Evolutionary conservation across 2,113 vertebrate genomes (phyloP), one percentile per base, ranked within the genome.

Genomic region (Leptodactylus fuscus): DNA sequence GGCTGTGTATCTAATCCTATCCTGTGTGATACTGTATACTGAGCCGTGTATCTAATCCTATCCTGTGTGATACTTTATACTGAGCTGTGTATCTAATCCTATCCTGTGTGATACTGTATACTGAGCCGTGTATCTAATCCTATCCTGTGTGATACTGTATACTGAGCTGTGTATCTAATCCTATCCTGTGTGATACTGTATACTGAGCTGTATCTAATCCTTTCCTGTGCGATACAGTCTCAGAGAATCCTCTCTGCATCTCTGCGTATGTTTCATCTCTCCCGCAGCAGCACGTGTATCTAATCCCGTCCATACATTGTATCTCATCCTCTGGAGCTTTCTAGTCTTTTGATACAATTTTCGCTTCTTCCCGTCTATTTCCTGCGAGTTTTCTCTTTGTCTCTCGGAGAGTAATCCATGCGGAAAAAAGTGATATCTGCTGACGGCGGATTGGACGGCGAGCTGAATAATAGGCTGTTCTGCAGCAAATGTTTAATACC

Each of bases 1-100:
- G n/a, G n/a, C n/a, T 58, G 53, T 58, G 22, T 58, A 62, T 62
- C 58, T 62, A 62, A 62, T 13, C 58, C 58, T 29, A 62, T 62
- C n/a, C 1, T 62, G 10, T 62, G 11, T 62, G 24, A 62, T 12
- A 29, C 58, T 13, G 11, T 62, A 10, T 62, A 24, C n/a, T 62
- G n/a, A 27, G 58, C 58, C n/a, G n/a, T 29, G 24, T 62, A 67
- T 67, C 62, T 29, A 67, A 67, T 2, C 29, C 62, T 34, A 8
- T 67, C 27, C 5, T 34, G 2, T 67, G 15, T 67, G 62, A 34
- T 67, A 67, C 29, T n/a, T n/a, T n/a, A n/a, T n/a, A n/a, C n/a
- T n/a, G n/a, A n/a, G n/a, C n/a, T 58, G 53, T 58, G 22, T 58
- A 62, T 62, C 58, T 62, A 62, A 62, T 13, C 58, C 58, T 29